Evolutionary conservation across 92 coral and sea anemone genomes (phyloP).

Genomic region (Parazoanthus swiftii): DNA sequence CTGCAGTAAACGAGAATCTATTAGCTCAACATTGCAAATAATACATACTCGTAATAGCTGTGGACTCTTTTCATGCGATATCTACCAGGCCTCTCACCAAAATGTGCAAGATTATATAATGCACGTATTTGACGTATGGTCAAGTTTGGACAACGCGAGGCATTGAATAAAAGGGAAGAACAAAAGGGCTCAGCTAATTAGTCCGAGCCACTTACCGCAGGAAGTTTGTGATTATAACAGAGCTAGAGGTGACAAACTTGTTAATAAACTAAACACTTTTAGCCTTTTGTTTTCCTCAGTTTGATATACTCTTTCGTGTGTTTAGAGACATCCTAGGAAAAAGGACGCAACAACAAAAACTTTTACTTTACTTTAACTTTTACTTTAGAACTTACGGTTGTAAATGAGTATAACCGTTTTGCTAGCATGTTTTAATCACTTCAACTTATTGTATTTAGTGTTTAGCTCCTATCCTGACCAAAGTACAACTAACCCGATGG

Average conservation of each 20-base stretch:
- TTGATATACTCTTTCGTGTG: neutral
- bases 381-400: too few relatives aligned
- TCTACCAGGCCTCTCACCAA: neutral
- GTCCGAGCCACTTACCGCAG: neutral
- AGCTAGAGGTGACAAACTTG: neutral
- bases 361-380: too few relatives aligned
- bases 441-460: too few relatives aligned
- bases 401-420: too few relatives aligned
- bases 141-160: slow-evolving; percentile 3
- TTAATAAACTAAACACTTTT: neutral
- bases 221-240: neutral
- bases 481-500: too few relatives aligned
- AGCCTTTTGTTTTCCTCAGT: neutral
- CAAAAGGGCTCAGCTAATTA: neutral
- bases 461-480: too few relatives aligned
- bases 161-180: neutral
- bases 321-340: neutral
- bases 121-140: neutral
- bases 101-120: neutral
- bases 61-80: neutral
- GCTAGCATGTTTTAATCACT: too few relatives aligned
- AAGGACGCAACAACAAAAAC: neutral
- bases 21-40: neutral
- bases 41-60: neutral
- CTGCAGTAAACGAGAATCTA: neutral